A percentile compares a stretch with the other conserved stretches of the same genome.
phyloP scores from a whole-genome alignment of 2,888 invertebrate genomes.

The Stomorhina lunata region DNA sequence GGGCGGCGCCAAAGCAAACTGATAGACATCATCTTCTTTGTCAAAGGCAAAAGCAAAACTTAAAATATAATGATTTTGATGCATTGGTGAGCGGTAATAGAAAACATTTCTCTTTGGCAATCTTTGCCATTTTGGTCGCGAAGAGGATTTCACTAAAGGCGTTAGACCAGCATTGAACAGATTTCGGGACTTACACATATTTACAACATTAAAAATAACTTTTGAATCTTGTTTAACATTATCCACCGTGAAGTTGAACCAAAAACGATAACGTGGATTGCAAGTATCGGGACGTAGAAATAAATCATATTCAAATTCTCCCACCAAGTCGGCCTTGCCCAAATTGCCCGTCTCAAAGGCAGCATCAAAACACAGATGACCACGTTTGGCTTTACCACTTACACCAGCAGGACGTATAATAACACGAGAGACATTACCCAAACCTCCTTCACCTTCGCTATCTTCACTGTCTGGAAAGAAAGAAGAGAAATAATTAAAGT shows the following conservation, averaged over 20 bases:
- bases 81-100: constrained; percentile 93
- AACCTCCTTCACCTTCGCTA: constrained; percentile 94
- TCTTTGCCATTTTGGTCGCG: constrained; percentile 93
- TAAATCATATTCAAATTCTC: constrained; percentile 97
- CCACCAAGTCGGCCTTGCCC: constrained; percentile 95
- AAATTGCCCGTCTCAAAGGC: constrained; percentile 98
- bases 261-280: constrained; percentile 93
- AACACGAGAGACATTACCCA: constrained; percentile 94
- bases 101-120: constrained; percentile 91
- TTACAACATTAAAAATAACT: constrained; percentile 98
- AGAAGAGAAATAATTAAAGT: background rate
- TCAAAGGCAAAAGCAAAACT: constrained; percentile 97
- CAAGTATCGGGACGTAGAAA: constrained; percentile 98
- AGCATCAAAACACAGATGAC: constrained; percentile 97
- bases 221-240: constrained; percentile 96
- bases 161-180: constrained; percentile 95
- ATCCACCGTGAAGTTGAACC: constrained; percentile 99
- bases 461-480: constrained; percentile 89
- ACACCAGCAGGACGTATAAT: constrained; percentile 94
- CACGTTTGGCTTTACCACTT: constrained; percentile 96
- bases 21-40: constrained; percentile 95
- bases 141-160: constrained; percentile 95
- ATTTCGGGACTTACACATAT: constrained; percentile 95
- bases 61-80: constrained; percentile 94
- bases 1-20: constrained; percentile 95